Conservation (phyloP, 2,113 vertebrate species). For the Trichechus manatus region DNA sequence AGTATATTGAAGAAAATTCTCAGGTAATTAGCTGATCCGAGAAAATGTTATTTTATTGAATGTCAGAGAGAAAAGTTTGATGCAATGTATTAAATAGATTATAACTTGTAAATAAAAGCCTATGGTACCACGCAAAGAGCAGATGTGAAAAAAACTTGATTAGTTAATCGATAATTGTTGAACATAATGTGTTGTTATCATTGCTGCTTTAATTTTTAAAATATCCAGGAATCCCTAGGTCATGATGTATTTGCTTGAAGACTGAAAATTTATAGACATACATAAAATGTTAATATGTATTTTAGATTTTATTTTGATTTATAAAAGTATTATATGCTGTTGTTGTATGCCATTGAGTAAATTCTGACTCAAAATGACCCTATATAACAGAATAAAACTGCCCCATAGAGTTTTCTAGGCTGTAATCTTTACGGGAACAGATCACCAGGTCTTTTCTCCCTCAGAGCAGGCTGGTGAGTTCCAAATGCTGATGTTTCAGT, state of each 20-base stretch:
- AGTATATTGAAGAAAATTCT: neutral
- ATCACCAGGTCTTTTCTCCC: neutral
- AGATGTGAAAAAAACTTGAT: neutral
- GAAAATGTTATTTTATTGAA: neutral
- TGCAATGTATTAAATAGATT: slow-evolving; percentile 2
- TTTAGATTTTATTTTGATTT: slow-evolving; percentile 23
- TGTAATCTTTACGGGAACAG: neutral
- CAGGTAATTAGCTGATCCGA: neutral
- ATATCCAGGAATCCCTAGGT: neutral
- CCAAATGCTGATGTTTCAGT: neutral
- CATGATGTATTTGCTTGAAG: neutral
- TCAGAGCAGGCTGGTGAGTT: neutral
- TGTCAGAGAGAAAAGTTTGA: neutral
- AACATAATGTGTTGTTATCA: neutral
- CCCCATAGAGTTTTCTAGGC: too few relatives aligned
- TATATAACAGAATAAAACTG: neutral
- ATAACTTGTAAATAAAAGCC: neutral
- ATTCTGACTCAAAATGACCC: neutral
- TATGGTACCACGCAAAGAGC: neutral
- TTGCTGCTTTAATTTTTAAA: slow-evolving; percentile 41
- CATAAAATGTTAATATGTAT: neutral
- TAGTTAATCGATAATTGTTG: neutral
- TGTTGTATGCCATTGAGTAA: neutral
- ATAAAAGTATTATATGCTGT: neutral
- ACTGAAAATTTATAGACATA: neutral